Conservation (phyloP, 1,140 invertebrate species). For the Carposina sasakii region DNA sequence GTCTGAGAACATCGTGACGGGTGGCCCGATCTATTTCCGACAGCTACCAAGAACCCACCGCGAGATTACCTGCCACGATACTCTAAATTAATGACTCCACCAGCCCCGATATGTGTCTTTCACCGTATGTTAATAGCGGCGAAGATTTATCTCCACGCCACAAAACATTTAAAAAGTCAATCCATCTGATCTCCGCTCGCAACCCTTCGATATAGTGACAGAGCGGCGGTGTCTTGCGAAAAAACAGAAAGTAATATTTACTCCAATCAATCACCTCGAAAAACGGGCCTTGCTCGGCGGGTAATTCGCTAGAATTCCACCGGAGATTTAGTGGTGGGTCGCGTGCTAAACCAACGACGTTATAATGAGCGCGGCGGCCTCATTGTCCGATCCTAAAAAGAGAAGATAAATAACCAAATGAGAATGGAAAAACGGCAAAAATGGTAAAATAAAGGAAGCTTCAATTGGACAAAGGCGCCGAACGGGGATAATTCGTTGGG, state of each 20-base stretch:
- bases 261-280: slow-evolving; percentile 66
- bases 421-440: slow-evolving; percentile 68
- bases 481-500: slow-evolving; percentile 65
- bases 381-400: slow-evolving; percentile 65
- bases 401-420: slow-evolving; percentile 70
- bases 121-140: no score
- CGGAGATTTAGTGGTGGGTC: slow-evolving; percentile 59
- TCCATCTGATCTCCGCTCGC: no score
- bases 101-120: no score
- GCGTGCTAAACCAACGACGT: slow-evolving; percentile 56
- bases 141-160: no score
- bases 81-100: no score
- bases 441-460: slow-evolving; percentile 65
- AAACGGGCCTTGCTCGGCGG: slow-evolving; percentile 49
- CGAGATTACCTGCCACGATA: no score
- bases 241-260: slow-evolving; percentile 64
- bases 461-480: slow-evolving; percentile 70
- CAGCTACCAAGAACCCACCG: no score
- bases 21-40: no score
- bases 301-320: slow-evolving; percentile 71
- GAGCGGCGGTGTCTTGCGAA: slow-evolving; percentile 27
- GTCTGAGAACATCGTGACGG: no score
- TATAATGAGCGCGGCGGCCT: slow-evolving; percentile 58
- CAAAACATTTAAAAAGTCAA: no score
- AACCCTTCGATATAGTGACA: no score